Evolutionary conservation across 2,797 vertebrate species (phyloP).

Genomic region (Phrynocephalus guinanensis): DNA sequence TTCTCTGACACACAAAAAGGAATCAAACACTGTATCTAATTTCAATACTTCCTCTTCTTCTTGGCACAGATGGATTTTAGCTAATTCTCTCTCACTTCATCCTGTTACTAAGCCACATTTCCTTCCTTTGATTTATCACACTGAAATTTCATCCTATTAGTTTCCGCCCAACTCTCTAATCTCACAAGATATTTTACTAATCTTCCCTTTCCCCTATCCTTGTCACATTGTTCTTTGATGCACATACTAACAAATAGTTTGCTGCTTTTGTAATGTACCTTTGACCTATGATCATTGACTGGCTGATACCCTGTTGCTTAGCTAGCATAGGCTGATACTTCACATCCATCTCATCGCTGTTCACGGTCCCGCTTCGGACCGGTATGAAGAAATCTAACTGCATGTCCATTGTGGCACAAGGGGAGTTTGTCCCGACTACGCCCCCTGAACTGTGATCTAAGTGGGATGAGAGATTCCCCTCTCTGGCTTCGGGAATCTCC

Average conservation of each 20-base stretch:
- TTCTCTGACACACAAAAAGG: not conserved
- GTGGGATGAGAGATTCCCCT: too few relatives aligned
- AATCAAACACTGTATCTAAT: not conserved
- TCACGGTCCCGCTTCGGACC: too few relatives aligned
- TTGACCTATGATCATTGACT: too few relatives aligned
- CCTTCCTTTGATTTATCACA: slow-evolving; percentile 19
- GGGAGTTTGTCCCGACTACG: too few relatives aligned
- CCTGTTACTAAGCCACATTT: not conserved
- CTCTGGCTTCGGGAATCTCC: too few relatives aligned
- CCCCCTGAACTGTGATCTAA: too few relatives aligned
- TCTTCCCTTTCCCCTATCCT: not conserved
- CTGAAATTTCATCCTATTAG: slow-evolving; percentile 20
- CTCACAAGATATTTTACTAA: slow-evolving; percentile 18
- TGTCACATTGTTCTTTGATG: not conserved
- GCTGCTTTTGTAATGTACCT: too few relatives aligned
- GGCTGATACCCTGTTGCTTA: not conserved
- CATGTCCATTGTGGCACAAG: too few relatives aligned
- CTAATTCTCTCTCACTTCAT: slow-evolving; percentile 17
- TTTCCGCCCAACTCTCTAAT: slow-evolving; percentile 21
- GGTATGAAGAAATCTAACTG: too few relatives aligned
- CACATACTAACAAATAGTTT: not conserved
- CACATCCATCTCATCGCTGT: too few relatives aligned
- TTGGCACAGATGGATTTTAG: not conserved
- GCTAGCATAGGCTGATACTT: too few relatives aligned
- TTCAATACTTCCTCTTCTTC: not conserved